Base-by-base conservation (phyloP, 2,888 invertebrate species). In the Pristionchus exspectatus region DNA sequence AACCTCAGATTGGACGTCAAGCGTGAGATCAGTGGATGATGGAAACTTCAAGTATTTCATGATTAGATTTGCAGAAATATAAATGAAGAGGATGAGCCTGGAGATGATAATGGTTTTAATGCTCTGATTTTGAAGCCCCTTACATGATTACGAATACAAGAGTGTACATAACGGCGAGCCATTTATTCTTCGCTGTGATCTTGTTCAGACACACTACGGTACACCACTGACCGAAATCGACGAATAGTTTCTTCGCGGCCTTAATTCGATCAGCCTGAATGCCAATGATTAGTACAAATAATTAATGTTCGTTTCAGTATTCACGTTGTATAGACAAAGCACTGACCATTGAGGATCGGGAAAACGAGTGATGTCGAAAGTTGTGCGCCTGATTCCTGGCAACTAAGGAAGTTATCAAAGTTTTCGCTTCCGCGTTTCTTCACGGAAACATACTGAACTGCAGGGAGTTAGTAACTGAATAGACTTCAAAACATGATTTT, bases 51-150 rank as follows among this genome's bases (percentile, higher is more conserved):
- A n/a, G 27, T 69, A 87, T 27, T 69, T 63, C 27, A 87, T 24
- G 24, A 87, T 69, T 27, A 87, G 54, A n/a, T 50, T 63, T n/a
- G 27, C 30, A 50, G 87, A 69, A 38, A 87, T 87, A 69, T 27
- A 38, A 16, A 87, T 18, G 69, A 87, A 87, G 44, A 59, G 33
- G 16, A 59, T 12, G 9, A 85, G 24, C 84, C 84, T 85, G 69
- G 1, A 14, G 27, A 69, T 18, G 24, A 59, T 24, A 24, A 59
- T 14, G 59, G 7, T 18, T 59, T 18, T 24, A 18, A 59, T 30
- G 30, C 27, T 30, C 30, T 30, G 24, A 69, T 12, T 24, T 2
- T 24, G 66, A 12, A 27, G 66, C 59, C 5, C n/a, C 69, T 33
- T 2, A 69, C 69, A 69, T 69, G 18, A 30, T 30, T 12, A 30